Conservation (phyloP, 2,888 invertebrate species). For the Pyralis farinalis region DNA sequence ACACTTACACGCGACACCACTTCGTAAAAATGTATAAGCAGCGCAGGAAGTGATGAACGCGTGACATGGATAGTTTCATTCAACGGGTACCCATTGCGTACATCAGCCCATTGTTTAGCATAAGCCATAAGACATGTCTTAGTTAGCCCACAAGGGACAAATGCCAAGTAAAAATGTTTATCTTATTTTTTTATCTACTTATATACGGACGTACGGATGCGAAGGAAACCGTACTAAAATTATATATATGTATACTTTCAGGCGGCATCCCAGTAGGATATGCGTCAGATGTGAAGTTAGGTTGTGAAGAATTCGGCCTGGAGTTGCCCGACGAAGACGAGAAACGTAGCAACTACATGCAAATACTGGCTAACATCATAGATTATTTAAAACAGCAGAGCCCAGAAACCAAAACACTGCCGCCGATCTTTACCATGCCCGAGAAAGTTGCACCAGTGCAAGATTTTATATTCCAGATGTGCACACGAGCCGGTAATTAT, state of each 20-base stretch:
- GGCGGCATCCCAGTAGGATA: conserved; percentile 59
- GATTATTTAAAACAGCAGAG: conserved; percentile 50
- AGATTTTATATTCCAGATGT: conserved; percentile 54
- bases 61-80: too few relatives aligned
- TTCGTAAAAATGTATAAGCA: too few relatives aligned
- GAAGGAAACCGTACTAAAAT: too few relatives aligned
- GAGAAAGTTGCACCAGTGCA: conserved; percentile 44
- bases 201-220: too few relatives aligned
- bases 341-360: conserved; percentile 34
- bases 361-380: conserved; percentile 48
- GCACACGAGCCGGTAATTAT: conserved; percentile 42
- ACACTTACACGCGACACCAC: too few relatives aligned
- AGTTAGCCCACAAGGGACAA: too few relatives aligned
- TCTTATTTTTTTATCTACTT: too few relatives aligned
- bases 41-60: too few relatives aligned
- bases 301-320: conserved; percentile 41
- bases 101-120: too few relatives aligned
- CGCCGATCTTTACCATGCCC: conserved; percentile 58
- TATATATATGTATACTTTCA: conserved; percentile 18
- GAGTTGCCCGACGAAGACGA: conserved; percentile 44
- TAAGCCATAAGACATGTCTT: too few relatives aligned
- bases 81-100: too few relatives aligned
- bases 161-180: too few relatives aligned
- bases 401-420: conserved; percentile 27
- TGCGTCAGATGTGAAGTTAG: conserved; percentile 48